These are phyloP conservation scores for Conomelus anceps DNA, from an alignment of 2,888 invertebrate species.

Conservation along the genomic window DNA sequence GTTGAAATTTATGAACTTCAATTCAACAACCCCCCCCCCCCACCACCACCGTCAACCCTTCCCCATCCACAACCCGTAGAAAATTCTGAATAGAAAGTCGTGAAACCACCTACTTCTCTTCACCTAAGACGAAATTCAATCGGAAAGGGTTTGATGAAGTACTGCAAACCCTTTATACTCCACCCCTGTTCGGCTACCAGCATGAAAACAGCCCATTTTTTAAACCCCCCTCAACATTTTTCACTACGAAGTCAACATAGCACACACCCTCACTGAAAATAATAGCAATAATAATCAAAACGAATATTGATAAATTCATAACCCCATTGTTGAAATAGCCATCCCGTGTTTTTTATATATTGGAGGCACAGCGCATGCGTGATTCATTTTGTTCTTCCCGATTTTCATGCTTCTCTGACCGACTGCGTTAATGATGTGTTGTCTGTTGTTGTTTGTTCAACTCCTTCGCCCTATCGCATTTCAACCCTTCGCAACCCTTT, in stretches of 20 bases:
- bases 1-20: constrained; percentile 27
- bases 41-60: too few species aligned
- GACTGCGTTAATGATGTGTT: not conserved
- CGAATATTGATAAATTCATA: not conserved
- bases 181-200: not conserved
- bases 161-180: not conserved
- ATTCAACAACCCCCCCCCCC: constrained; percentile 23
- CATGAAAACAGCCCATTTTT: not conserved
- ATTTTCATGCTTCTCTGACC: not conserved
- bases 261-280: not conserved
- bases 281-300: not conserved
- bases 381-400: not conserved
- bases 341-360: not conserved
- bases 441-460: not conserved
- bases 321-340: not conserved
- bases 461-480: not conserved
- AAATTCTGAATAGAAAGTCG: not conserved
- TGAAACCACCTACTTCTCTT: not conserved
- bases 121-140: not conserved
- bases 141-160: not conserved
- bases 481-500: not conserved
- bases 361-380: too few species aligned
- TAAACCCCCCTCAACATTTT: not conserved
- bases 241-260: not conserved
- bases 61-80: too few species aligned